A percentile compares a stretch with the other conserved stretches of the same genome.
phyloP scores from a whole-genome alignment of 1,140 invertebrate species.

The Euglossa dilemma region DNA sequence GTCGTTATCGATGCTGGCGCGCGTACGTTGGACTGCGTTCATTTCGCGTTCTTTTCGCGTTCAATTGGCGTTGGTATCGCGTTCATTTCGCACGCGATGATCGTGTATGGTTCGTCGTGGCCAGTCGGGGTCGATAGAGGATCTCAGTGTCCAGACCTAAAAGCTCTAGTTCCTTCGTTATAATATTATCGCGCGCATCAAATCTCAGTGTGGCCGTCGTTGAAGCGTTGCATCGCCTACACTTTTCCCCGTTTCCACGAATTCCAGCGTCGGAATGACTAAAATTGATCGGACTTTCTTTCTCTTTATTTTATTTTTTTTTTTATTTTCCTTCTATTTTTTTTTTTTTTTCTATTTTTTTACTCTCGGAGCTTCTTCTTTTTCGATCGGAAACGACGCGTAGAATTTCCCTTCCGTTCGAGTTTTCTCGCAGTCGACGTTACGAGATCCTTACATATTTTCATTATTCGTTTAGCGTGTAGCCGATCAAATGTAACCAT shows the following conservation, averaged over 20 bases:
- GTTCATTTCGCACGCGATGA: conserved; percentile 18
- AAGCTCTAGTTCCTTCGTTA: conserved; percentile 55
- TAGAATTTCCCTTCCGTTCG: neutral
- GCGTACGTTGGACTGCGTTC: conserved; percentile 26
- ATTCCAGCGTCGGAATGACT: no score
- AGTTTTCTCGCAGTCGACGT: neutral
- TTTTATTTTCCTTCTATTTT: neutral
- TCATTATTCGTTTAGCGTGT: neutral
- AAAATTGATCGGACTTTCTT: neutral
- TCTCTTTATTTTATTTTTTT: neutral
- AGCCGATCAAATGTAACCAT: conserved; percentile 18
- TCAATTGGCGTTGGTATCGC: no score
- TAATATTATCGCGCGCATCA: conserved; percentile 36
- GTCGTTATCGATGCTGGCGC: conserved; percentile 10
- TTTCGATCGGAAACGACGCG: no score
- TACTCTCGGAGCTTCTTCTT: no score
- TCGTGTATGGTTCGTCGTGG: conserved; percentile 27
- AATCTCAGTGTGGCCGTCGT: neutral
- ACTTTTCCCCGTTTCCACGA: conserved; percentile 1
- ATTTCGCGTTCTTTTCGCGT: neutral
- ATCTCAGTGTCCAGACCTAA: conserved; percentile 49
- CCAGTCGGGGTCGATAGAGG: conserved; percentile 29
- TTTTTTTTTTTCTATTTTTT: neutral
- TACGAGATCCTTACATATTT: neutral
- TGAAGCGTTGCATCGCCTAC: neutral